These are phyloP conservation scores for Andrena hattorfiana DNA, from an alignment of 2,888 invertebrate species.

Conservation along the genomic window DNA sequence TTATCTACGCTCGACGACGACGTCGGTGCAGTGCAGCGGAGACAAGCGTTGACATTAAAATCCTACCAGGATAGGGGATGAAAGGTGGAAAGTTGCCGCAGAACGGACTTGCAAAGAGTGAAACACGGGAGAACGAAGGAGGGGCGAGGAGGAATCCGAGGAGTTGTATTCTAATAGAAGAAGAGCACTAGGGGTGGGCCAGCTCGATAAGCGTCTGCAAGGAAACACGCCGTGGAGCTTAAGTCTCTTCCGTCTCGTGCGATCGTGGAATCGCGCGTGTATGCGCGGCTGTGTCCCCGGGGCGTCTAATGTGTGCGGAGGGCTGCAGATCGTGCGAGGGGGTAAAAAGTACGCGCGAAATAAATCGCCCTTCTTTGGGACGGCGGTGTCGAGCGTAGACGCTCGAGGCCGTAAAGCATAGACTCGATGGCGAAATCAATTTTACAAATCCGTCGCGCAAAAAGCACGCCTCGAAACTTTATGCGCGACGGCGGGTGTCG, in stretches of 20 bases:
- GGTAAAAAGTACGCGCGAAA: constrained; percentile 57
- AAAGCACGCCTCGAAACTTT: constrained; percentile 48
- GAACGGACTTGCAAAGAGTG: background rate
- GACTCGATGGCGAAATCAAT: constrained; percentile 69
- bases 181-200: background rate
- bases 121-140: background rate
- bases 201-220: constrained; percentile 64
- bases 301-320: background rate
- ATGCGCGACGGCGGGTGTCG: constrained; percentile 25
- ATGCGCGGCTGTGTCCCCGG: background rate
- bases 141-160: background rate
- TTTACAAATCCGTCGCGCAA: constrained; percentile 67
- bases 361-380: constrained; percentile 65
- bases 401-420: constrained; percentile 64
- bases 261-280: constrained; percentile 14
- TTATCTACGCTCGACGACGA: constrained; percentile 45
- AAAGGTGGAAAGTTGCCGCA: background rate
- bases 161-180: constrained; percentile 2
- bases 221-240: constrained; percentile 50
- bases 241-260: background rate
- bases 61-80: constrained; percentile 37
- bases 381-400: constrained; percentile 30
- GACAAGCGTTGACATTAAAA: constrained; percentile 60
- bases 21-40: constrained; percentile 25
- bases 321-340: background rate